Evolutionary conservation across 2,797 vertebrate genomes (phyloP).

Genomic region (Botia almorhae): DNA sequence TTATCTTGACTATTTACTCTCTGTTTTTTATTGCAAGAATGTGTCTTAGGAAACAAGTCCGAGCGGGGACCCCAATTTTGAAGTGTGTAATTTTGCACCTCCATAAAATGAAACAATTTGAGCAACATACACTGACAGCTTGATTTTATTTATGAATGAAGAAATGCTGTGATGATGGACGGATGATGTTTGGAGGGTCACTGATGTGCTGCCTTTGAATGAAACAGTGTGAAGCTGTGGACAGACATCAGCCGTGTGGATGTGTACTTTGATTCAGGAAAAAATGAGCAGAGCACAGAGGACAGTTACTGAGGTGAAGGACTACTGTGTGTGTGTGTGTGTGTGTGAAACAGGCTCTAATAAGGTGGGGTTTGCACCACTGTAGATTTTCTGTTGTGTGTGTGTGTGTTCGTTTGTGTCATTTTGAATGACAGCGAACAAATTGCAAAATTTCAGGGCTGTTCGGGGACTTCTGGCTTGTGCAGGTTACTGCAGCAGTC

Average conservation of each 20-base stretch:
- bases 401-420: constrained; percentile 18
- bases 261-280: constrained; percentile 3
- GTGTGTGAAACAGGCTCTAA: constrained; percentile 15
- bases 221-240: background rate
- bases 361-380: constrained; percentile 3
- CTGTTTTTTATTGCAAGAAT: too few relatives aligned
- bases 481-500: constrained; percentile 5
- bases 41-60: too few relatives aligned
- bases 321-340: background rate
- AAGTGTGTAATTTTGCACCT: too few relatives aligned
- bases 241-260: background rate
- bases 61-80: too few relatives aligned
- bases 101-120: too few relatives aligned
- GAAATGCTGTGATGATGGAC: background rate
- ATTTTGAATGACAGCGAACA: constrained; percentile 35
- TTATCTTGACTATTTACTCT: too few relatives aligned
- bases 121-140: background rate
- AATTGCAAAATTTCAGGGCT: constrained; percentile 23
- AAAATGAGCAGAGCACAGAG: background rate
- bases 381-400: constrained; percentile 31
- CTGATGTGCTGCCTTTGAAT: background rate
- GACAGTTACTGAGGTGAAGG: constrained; percentile 26
- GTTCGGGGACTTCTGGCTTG: background rate
- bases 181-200: background rate
- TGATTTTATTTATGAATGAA: background rate